These are phyloP conservation scores for Aplysina aerophoba DNA, from an alignment of 37 sponge, comb jelly and placozoan species.

Conservation along the genomic window DNA sequence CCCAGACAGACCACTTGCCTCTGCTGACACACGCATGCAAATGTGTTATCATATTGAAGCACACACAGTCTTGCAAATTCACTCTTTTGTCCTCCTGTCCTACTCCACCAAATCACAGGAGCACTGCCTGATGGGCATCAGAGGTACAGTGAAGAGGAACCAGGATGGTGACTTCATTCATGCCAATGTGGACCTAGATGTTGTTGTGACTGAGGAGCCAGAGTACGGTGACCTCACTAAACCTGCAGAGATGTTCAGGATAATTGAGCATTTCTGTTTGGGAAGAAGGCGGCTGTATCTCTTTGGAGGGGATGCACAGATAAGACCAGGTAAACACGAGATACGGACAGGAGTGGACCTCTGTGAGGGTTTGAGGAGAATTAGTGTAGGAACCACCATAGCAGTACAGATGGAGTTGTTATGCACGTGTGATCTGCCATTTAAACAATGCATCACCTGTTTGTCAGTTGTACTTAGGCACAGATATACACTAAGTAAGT, in stretches of 20 bases:
- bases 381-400: too few species aligned
- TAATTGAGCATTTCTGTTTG: slow-evolving; percentile 96
- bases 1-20: neutral
- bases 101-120: slow-evolving; percentile 47
- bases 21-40: neutral
- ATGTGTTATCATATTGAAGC: neutral
- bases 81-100: too few species aligned
- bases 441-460: too few species aligned
- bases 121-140: slow-evolving; percentile 96
- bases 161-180: slow-evolving; percentile 96
- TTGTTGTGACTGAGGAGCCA: slow-evolving; percentile 93
- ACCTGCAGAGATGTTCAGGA: slow-evolving; percentile 94
- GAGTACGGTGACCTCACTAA: slow-evolving; percentile 77
- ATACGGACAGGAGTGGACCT: too few species aligned
- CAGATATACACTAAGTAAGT: too few species aligned
- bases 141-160: slow-evolving; percentile 92
- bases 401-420: too few species aligned
- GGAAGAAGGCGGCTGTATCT: slow-evolving; percentile 89
- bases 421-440: too few species aligned
- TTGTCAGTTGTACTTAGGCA: too few species aligned
- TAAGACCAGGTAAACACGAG: slow-evolving; percentile 72
- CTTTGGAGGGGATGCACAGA: slow-evolving; percentile 86
- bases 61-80: too few species aligned
- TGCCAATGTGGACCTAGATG: slow-evolving; percentile 95
- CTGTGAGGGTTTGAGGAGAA: too few species aligned